A percentile compares a stretch with the other conserved stretches of the same genome.
phyloP scores from a whole-genome alignment of 2,797 vertebrate genomes.

The Squalus acanthias region DNA sequence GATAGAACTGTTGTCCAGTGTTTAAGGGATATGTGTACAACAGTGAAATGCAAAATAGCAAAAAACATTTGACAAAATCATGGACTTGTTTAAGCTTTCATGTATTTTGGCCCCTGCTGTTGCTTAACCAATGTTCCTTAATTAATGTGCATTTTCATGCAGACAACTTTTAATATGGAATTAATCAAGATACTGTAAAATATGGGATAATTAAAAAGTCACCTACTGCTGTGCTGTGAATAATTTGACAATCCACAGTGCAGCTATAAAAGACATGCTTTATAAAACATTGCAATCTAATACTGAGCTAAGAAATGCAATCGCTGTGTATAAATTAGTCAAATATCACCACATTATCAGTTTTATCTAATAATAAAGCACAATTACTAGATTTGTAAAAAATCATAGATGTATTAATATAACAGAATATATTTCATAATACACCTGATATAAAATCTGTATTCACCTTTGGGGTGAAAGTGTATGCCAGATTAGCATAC shows the following conservation, averaged over 20 bases:
- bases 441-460: not conserved
- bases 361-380: not conserved
- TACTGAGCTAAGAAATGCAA: not conserved
- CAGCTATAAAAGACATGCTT: not conserved
- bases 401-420: not conserved
- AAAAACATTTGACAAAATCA: not conserved
- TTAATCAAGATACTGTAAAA: conserved; percentile 14
- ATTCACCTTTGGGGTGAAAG: not conserved
- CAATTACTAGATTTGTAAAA: not conserved
- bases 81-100: not conserved
- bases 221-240: not conserved
- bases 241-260: not conserved
- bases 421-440: not conserved
- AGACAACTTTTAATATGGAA: not conserved
- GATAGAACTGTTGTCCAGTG: not conserved
- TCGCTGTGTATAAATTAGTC: not conserved
- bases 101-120: not conserved
- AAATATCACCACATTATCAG: not conserved
- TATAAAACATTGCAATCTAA: conserved; percentile 2
- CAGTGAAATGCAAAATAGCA: not conserved
- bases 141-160: conserved; percentile 10
- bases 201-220: conserved; percentile 21
- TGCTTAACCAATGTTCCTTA: not conserved
- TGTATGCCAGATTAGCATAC: not conserved
- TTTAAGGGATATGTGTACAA: not conserved